These are phyloP conservation scores for Oceanodroma leucorhoa DNA, from an alignment of 2,797 vertebrate species.

Conservation along the genomic window DNA sequence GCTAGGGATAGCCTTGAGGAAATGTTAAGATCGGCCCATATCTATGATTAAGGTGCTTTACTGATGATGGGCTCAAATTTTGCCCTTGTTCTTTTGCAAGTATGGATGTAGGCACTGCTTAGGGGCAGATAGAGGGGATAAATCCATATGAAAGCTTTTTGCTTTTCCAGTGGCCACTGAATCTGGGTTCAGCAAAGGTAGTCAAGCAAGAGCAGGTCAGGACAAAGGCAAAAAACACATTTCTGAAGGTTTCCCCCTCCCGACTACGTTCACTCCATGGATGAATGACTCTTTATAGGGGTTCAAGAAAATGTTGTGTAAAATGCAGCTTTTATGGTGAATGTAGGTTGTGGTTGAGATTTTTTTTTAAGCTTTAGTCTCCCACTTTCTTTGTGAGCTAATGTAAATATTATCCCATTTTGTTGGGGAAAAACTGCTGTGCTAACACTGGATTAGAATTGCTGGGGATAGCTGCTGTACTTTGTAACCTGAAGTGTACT, in stretches of 20 bases:
- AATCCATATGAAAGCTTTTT: not conserved
- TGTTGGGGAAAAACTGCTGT: conserved; percentile 68
- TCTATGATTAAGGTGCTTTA: not conserved
- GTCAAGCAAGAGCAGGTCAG: not conserved
- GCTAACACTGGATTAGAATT: conserved; percentile 81
- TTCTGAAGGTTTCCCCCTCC: not conserved
- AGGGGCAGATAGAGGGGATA: not conserved
- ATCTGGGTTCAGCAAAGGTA: not conserved
- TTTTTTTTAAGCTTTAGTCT: conserved; percentile 70
- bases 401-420: conserved; percentile 78
- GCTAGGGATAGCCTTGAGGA: not conserved
- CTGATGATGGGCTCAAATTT: not conserved
- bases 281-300: conserved; percentile 36
- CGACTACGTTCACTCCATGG: not conserved
- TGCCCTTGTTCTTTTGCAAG: not conserved
- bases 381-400: conserved; percentile 73
- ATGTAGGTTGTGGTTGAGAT: conserved; percentile 73
- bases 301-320: conserved; percentile 83
- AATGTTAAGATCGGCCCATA: not conserved
- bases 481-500: conserved; percentile 86
- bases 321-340: conserved; percentile 78
- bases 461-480: conserved; percentile 80
- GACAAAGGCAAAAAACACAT: not conserved
- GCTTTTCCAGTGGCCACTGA: not conserved
- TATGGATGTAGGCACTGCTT: not conserved